Base-by-base conservation (phyloP, 2,888 invertebrate species). In the Drosophila mimetica region DNA sequence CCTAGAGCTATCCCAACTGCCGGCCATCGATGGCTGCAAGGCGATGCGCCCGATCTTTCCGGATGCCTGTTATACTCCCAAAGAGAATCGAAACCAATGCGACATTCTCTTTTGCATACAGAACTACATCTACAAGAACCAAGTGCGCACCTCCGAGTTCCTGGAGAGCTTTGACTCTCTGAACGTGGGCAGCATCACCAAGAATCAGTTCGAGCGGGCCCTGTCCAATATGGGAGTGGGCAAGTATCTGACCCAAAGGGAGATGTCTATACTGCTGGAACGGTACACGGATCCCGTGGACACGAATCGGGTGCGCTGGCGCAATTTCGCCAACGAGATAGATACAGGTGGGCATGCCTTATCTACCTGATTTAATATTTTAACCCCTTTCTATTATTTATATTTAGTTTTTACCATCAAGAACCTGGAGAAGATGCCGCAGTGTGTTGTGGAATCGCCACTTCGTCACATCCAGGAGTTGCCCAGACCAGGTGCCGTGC, bases 221-320 rank as follows among this genome's bases (percentile, higher is more conserved):
- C 90, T 96, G 69, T 95, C 95, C 85, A 92, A 92, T 9, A 92
- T 95, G 89, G 95, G 95, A 2, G 92, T 96, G 63, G 94, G 94
- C 34, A 92, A 93, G 2, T 93, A 93, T 82, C 89, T 96, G 28
- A 92, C 94, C 0, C 92, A 93, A 54, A 91, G 93, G 1, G 96
- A 96, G 91, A 92, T 95, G 37, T 90, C 93, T 65, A 93, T 94
- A 60, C 89, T 96, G n/a, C 92, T 93, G 77, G 92, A 93, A 13
- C 94, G 95, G 86, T 96, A 96, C 91, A 90, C 93, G 66, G 95
- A 96, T 92, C 95, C 95, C n/a, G 93, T 94, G 77, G 96, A 96
- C 90, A 91, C 91, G 0, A 92, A 93, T 55, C 93, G 94, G 54
- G 93, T 96, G 42, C 95, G 95, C 89, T 96, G 96, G 96, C 93